Conservation (phyloP, 2,113 vertebrate species). For the Prunella fulvescens region DNA sequence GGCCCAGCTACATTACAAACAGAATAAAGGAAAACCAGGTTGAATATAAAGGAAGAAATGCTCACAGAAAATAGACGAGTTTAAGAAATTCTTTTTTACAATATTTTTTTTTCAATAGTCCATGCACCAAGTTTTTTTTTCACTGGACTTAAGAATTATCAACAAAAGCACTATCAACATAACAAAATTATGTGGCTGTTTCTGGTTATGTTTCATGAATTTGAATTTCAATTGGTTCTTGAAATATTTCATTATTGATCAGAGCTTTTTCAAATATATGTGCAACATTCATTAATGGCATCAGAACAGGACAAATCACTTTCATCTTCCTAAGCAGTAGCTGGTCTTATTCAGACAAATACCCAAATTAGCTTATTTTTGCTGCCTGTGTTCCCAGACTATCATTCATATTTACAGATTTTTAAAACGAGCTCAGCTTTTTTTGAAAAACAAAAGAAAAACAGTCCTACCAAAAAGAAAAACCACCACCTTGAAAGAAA, state of each 20-base stretch:
- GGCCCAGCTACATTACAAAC: not conserved
- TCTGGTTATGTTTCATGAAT: not conserved
- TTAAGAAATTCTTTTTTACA: not conserved
- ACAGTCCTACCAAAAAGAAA: not conserved
- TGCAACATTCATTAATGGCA: not conserved
- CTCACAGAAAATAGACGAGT: not conserved
- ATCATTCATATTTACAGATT: not conserved
- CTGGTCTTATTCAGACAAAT: not conserved
- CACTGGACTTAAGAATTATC: not conserved
- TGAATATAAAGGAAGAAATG: not conserved
- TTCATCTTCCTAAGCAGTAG: not conserved
- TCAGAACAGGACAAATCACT: not conserved
- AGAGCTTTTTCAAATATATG: not conserved
- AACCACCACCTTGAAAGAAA: not conserved
- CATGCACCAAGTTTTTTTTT: not conserved
- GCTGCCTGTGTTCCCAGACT: not conserved
- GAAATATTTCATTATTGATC: conserved; percentile 21
- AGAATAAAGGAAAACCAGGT: not conserved
- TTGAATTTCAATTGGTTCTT: not conserved
- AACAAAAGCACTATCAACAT: not conserved
- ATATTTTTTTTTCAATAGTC: not conserved
- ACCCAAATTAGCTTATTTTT: not conserved
- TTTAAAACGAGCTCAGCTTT: not conserved
- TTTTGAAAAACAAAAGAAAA: not conserved
- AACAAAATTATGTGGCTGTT: not conserved